These are phyloP conservation scores for Mustela lutreola DNA, from an alignment of 2,113 vertebrate species.

Conservation along the genomic window DNA sequence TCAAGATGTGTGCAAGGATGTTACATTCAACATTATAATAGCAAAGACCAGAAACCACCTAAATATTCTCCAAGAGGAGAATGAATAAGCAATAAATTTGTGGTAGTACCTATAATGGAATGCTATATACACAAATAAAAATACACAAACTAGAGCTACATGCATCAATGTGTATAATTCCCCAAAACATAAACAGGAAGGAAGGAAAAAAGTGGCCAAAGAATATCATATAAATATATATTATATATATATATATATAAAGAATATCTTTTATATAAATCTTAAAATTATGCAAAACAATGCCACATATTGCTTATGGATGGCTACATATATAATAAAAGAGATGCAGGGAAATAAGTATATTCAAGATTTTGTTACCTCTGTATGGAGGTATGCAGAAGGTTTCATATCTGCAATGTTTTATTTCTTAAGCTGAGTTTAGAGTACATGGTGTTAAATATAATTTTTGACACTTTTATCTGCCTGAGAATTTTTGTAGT, in stretches of 20 bases:
- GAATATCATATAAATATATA: neutral
- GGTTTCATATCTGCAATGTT: constrained; percentile 24
- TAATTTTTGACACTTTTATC: constrained; percentile 50
- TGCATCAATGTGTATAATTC: neutral
- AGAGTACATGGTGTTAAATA: neutral
- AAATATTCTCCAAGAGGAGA: neutral
- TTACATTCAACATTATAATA: neutral
- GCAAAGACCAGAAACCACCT: neutral
- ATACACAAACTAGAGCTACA: neutral
- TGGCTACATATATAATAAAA: neutral
- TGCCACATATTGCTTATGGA: neutral
- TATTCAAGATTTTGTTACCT: neutral
- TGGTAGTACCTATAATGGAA: neutral
- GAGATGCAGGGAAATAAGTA: neutral
- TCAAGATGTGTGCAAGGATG: neutral
- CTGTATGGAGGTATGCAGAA: neutral
- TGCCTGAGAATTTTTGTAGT: constrained; percentile 25
- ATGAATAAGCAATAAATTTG: neutral
- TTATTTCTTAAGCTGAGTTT: constrained; percentile 38
- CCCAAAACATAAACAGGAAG: neutral
- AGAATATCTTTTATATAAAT: neutral
- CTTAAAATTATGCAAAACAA: constrained; percentile 15
- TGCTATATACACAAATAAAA: neutral
- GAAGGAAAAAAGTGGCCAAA: constrained; percentile 19
- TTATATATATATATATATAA: no score